A percentile compares a stretch with the other conserved stretches of the same genome.
Conservation (phyloP, 2,888 invertebrate genomes). For the Strigamia maritima region DNA sequence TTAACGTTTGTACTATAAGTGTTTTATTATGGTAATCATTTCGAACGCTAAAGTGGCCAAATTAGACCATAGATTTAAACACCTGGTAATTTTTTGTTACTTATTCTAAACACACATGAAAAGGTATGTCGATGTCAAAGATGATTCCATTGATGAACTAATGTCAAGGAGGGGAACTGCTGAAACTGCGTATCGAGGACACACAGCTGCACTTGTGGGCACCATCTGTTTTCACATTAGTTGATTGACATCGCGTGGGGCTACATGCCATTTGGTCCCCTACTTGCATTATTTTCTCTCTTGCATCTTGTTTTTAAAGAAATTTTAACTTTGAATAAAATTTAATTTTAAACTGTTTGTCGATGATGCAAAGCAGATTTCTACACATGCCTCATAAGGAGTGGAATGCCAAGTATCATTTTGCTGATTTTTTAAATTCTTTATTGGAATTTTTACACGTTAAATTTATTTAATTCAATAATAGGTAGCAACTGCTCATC, state of each 20-base stretch:
- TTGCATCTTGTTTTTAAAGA: background rate
- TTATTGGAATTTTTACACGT: background rate
- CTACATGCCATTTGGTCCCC: background rate
- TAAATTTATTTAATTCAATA: background rate
- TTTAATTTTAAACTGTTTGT: background rate
- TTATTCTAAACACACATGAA: background rate
- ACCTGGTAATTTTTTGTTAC: too few relatives aligned
- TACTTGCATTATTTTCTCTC: background rate
- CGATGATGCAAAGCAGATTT: background rate
- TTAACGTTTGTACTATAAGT: background rate
- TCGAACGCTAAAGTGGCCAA: background rate
- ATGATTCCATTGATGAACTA: background rate
- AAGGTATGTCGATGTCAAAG: background rate
- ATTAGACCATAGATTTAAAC: background rate
- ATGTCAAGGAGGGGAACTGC: background rate
- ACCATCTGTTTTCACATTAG: constrained; percentile 11
- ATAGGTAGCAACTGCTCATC: background rate
- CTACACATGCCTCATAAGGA: background rate
- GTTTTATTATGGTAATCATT: background rate
- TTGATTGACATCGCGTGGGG: constrained; percentile 4
- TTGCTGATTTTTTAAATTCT: background rate
- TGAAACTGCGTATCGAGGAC: background rate
- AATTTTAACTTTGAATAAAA: background rate
- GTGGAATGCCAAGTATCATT: background rate
- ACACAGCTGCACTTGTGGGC: background rate